These are phyloP conservation scores for Crocuta crocuta DNA, from an alignment of 2,113 vertebrate species.

Conservation along the genomic window DNA sequence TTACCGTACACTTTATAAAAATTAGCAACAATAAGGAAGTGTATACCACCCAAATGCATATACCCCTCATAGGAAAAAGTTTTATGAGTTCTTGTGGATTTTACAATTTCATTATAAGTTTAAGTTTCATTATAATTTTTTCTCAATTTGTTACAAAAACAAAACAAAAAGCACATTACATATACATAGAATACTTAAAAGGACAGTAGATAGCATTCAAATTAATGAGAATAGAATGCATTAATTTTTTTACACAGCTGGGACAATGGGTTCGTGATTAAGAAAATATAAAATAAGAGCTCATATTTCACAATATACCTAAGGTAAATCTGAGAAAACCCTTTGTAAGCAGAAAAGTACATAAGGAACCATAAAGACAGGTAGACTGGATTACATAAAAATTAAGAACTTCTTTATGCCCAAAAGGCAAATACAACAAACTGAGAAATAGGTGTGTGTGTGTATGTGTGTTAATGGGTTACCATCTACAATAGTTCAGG, in stretches of 20 bases:
- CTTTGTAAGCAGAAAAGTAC: not conserved
- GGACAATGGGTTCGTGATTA: not conserved
- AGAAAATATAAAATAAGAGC: not conserved
- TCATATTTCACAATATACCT: not conserved
- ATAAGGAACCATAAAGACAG: not conserved
- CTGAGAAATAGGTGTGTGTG: not conserved
- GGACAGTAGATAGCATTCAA: not conserved
- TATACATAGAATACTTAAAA: not conserved
- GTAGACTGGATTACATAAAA: not conserved
- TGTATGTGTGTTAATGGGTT: not conserved
- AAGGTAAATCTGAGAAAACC: not conserved
- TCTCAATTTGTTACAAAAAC: not conserved
- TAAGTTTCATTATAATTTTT: not conserved
- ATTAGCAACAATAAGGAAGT: not conserved
- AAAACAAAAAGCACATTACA: not conserved
- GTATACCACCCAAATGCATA: not conserved
- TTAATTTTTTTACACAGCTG: not conserved
- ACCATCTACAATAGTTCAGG: not conserved
- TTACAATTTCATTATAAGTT: not conserved
- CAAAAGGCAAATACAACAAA: not conserved
- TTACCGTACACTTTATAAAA: not conserved
- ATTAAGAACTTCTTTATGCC: not conserved
- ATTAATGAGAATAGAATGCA: not conserved
- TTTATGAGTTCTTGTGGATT: not conserved
- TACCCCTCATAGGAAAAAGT: not conserved